phyloP scores from a whole-genome alignment of 2,797 vertebrate species.

The Pseudomugil tenellus region DNA sequence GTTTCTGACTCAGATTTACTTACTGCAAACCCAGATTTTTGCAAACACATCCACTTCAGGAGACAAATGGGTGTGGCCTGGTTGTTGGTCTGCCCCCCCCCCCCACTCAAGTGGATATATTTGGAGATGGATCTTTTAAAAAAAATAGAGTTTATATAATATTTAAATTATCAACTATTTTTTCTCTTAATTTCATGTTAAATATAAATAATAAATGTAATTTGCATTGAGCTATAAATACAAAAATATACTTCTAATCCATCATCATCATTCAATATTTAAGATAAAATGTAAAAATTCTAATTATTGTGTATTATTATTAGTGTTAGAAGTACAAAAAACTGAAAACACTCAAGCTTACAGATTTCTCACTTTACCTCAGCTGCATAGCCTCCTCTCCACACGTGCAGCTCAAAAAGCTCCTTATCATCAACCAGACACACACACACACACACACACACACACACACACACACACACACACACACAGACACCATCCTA shows the following conservation, averaged over 20 bases:
- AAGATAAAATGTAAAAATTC: neutral
- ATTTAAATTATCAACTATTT: neutral
- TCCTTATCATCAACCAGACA: constrained; percentile 12
- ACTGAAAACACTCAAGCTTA: constrained; percentile 45
- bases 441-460: constrained; percentile 19
- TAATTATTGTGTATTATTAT: neutral
- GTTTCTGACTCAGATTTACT: neutral
- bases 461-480: constrained; percentile 20
- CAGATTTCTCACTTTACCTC: constrained; percentile 30
- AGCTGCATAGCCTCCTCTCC: constrained; percentile 28
- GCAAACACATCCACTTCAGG: neutral
- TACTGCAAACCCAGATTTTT: neutral
- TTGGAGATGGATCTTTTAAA: too few relatives aligned
- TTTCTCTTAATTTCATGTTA: neutral
- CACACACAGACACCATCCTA: constrained; percentile 21
- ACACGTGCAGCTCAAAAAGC: constrained; percentile 27
- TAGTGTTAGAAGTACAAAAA: constrained; percentile 32
- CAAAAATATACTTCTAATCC: neutral
- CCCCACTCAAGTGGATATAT: neutral
- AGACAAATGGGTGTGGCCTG: neutral
- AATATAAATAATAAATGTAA: neutral
- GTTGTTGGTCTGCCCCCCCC: neutral
- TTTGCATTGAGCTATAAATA: too few relatives aligned
- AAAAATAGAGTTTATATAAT: too few relatives aligned
- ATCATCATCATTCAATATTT: neutral